These are phyloP conservation scores for Stomatorhinus ivindoensis DNA, from an alignment of 2,113 vertebrate genomes.

Conservation along the genomic window DNA sequence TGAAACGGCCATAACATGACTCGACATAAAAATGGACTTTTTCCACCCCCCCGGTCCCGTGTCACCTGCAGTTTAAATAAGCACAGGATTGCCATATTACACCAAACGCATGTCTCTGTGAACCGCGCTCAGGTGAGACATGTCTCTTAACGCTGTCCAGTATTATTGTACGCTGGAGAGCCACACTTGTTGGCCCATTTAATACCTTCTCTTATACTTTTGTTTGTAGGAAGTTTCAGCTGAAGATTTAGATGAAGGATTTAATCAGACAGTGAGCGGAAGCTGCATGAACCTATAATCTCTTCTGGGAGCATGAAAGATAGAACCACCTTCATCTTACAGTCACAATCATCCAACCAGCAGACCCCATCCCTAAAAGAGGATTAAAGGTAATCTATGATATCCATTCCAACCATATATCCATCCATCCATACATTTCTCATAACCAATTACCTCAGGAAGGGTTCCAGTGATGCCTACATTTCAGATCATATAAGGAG, in stretches of 20 bases:
- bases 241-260: background rate
- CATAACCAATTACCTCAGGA: background rate
- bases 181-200: background rate
- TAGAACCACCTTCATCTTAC: background rate
- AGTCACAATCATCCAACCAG: background rate
- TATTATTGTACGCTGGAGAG: background rate
- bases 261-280: background rate
- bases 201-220: background rate
- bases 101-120: background rate
- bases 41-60: background rate
- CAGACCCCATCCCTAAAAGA: background rate
- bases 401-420: background rate
- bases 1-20: background rate
- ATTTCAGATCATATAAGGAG: background rate
- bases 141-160: background rate
- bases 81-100: background rate
- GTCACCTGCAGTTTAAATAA: background rate
- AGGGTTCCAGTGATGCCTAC: background rate
- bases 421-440: background rate
- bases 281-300: background rate
- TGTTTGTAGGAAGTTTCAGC: background rate
- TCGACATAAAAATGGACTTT: background rate
- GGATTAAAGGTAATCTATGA: background rate
- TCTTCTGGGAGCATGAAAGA: background rate
- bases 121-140: background rate